phyloP scores from a whole-genome alignment of 2,888 invertebrate species.

The Dolomedes plantarius region DNA sequence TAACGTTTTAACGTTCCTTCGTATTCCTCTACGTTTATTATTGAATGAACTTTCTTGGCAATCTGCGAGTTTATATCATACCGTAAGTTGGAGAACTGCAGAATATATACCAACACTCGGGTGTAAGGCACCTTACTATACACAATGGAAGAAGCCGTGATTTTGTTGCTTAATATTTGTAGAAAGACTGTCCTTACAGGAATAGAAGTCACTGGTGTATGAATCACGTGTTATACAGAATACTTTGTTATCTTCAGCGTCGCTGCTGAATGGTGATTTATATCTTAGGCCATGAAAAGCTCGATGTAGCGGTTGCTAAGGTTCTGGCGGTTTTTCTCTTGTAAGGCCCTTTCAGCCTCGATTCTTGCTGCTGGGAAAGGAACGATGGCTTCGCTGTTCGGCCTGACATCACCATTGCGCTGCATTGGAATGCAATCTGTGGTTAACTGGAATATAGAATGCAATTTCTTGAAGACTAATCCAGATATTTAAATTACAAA shows the following conservation, averaged over 20 bases:
- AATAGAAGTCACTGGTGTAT: slow-evolving; percentile 43
- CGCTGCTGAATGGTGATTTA: neutral
- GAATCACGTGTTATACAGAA: slow-evolving; percentile 24
- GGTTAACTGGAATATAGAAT: slow-evolving; percentile 76
- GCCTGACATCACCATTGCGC: slow-evolving; percentile 77
- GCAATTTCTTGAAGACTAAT: too few relatives aligned
- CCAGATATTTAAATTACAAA: too few relatives aligned
- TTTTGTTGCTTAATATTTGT: slow-evolving; percentile 41
- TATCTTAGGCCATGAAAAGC: slow-evolving; percentile 76
- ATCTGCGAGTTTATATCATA: too few relatives aligned
- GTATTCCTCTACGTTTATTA: too few relatives aligned
- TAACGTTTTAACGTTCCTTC: too few relatives aligned
- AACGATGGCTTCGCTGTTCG: slow-evolving; percentile 78
- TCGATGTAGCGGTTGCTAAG: slow-evolving; percentile 78
- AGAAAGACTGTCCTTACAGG: slow-evolving; percentile 55
- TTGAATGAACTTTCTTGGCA: too few relatives aligned
- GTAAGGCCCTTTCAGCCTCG: slow-evolving; percentile 78
- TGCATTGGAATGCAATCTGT: slow-evolving; percentile 78
- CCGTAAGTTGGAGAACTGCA: neutral
- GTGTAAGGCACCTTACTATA: neutral
- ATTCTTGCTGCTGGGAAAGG: slow-evolving; percentile 77
- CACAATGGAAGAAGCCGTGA: slow-evolving; percentile 38
- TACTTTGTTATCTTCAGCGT: slow-evolving; percentile 31
- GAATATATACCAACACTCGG: neutral
- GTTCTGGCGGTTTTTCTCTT: slow-evolving; percentile 77